Evolutionary conservation across 1,140 invertebrate species (phyloP).

Genomic region (Sitobion miscanthi): DNA sequence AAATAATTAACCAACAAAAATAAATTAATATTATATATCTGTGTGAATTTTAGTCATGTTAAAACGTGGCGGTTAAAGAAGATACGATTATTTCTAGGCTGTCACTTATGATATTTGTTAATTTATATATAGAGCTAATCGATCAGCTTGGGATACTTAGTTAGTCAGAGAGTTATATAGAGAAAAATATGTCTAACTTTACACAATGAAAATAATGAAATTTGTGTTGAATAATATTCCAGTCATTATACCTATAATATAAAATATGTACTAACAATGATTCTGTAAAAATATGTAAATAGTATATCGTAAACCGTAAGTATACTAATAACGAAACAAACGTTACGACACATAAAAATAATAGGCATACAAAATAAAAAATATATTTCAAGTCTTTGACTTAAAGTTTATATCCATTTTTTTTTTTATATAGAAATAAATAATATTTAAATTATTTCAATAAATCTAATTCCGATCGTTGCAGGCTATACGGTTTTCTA

Average conservation of each 20-base stretch:
- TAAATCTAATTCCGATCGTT: not conserved
- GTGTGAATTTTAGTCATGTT: not conserved
- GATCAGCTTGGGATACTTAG: not conserved
- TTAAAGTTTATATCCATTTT: not conserved
- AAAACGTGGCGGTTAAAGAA: too few species aligned
- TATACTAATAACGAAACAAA: not conserved
- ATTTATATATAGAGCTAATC: not conserved
- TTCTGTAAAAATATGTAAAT: too few species aligned
- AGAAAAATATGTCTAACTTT: not conserved
- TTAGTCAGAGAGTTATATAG: not conserved
- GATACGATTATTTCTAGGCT: too few species aligned
- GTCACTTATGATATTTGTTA: not conserved
- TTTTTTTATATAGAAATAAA: not conserved
- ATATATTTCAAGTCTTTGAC: not conserved
- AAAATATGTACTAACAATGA: too few species aligned
- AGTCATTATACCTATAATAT: not conserved
- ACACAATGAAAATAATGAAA: not conserved
- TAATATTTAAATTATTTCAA: not conserved
- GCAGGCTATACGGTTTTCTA: not conserved
- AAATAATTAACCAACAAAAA: too few species aligned
- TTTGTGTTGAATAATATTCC: not conserved
- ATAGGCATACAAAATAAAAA: not conserved
- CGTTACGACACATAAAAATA: not conserved
- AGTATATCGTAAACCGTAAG: not conserved
- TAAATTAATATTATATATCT: too few species aligned